Evolutionary conservation across 2,113 vertebrate genomes (phyloP), one percentile per base, ranked within the genome.

Genomic region (Oceanites oceanicus): DNA sequence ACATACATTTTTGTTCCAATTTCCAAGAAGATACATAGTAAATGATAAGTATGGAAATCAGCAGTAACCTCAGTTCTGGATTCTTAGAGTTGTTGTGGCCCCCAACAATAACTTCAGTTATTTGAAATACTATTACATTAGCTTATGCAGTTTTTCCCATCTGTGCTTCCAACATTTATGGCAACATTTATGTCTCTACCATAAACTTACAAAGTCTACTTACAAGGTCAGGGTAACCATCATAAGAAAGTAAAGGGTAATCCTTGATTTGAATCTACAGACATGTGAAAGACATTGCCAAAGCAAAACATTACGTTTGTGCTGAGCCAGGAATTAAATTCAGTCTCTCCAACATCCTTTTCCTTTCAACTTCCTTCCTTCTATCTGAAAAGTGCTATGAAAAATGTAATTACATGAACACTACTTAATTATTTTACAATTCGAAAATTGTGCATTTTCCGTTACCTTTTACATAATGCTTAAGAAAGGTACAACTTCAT

Each of bases 1-100:
- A 93, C 76, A 71, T 94, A 65, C 42, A 5, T n/a, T 90, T 86
- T 93, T 90, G 75, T 94, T 86, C 23, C 70, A 79, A 8, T 87
- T 97, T 96, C 73, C 49, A 58, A 70, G 67, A 89, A 94, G 70
- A 74, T 71, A 91, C 73, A 73, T 42, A 86, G 47, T 30, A 94
- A 96, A 97, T 81, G 15, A 18, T 66, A 89, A 89, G 77, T 66
- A 86, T 18, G 49, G 77, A 96, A 94, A 93, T 79, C 72, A 67
- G 49, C 67, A 86, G 22, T 84, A 73, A 75, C 27, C 9, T 53
- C 40, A 26, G 32, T 95, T 79, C 42, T 73, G 49, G 18, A 56
- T 82, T 82, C 47, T 80, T 83, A 75, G 38, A 29, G 25, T 62
- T 73, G 12, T 75, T 81, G 63, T 42, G 61, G 38, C 14, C 38